Evolutionary conservation across 2,113 vertebrate genomes (phyloP).

Genomic region (Motacilla alba): DNA sequence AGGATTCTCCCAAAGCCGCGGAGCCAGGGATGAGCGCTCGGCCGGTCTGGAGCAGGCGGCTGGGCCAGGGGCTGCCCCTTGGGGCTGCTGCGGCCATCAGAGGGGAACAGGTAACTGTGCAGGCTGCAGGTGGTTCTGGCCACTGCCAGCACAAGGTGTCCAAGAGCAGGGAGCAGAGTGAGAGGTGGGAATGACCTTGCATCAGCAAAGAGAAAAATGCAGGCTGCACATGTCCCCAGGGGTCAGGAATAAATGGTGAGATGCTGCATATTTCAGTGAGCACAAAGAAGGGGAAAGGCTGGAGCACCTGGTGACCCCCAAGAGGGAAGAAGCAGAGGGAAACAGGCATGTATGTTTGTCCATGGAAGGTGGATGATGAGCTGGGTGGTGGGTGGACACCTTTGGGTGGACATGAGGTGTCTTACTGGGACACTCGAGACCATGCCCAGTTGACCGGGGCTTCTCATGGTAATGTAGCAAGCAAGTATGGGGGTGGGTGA

Average conservation of each 20-base stretch:
- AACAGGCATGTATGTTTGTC: background rate
- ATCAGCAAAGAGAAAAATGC: background rate
- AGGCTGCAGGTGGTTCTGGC: rapidly evolving
- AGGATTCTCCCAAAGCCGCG: background rate
- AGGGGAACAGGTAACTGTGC: too few species aligned
- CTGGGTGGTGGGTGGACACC: rapidly evolving
- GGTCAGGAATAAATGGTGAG: background rate
- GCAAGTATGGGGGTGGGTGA: background rate
- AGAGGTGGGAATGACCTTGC: background rate
- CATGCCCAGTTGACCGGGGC: rapidly evolving
- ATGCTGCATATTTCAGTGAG: background rate
- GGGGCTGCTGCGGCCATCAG: background rate
- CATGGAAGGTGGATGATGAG: background rate
- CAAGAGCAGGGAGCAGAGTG: background rate
- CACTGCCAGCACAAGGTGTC: background rate
- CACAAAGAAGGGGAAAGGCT: background rate
- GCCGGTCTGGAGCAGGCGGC: background rate
- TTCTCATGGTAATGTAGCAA: background rate
- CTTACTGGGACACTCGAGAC: background rate
- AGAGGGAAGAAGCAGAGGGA: background rate
- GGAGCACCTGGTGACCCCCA: background rate
- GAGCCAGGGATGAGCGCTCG: rapidly evolving
- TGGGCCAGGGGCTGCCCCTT: rapidly evolving
- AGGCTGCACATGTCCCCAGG: rapidly evolving
- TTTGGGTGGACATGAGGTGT: rapidly evolving